phyloP scores from a whole-genome alignment of 2,113 vertebrate genomes.

The Hippopotamus amphibius region DNA sequence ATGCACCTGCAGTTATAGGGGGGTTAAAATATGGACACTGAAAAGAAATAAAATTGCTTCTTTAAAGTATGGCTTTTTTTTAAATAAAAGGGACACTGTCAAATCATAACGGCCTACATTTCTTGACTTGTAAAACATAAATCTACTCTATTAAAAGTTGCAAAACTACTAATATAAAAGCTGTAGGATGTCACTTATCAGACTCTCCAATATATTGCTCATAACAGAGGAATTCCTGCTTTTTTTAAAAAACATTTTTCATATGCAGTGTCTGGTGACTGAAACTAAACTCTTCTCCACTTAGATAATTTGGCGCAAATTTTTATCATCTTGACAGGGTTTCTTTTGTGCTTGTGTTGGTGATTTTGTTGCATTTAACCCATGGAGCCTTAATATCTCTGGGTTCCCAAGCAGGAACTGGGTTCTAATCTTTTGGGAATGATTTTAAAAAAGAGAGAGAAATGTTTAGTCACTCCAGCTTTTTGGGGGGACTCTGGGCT shows the following conservation, averaged over 20 bases:
- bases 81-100: slow-evolving; percentile 60
- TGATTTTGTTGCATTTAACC: slow-evolving; percentile 33
- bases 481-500: not conserved
- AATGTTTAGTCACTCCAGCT: not conserved
- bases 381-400: not conserved
- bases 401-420: slow-evolving; percentile 28
- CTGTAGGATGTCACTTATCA: not conserved
- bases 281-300: too few relatives aligned
- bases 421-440: not conserved
- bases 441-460: not conserved
- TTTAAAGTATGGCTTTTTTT: slow-evolving; percentile 7
- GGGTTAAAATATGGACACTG: slow-evolving; percentile 22
- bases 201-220: not conserved
- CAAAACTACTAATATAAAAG: not conserved
- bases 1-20: slow-evolving; percentile 7
- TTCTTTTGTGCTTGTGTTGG: slow-evolving; percentile 40
- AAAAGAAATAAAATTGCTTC: slow-evolving; percentile 49
- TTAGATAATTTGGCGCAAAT: not conserved
- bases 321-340: slow-evolving; percentile 61
- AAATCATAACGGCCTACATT: slow-evolving; percentile 53
- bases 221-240: not conserved
- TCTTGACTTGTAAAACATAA: slow-evolving; percentile 30
- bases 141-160: not conserved
- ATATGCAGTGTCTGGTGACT: not conserved
- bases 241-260: not conserved